Evolutionary conservation across 1,140 invertebrate species (phyloP), one percentile per base, ranked within the genome.

Genomic region (Caenorhabditis tropicalis): DNA sequence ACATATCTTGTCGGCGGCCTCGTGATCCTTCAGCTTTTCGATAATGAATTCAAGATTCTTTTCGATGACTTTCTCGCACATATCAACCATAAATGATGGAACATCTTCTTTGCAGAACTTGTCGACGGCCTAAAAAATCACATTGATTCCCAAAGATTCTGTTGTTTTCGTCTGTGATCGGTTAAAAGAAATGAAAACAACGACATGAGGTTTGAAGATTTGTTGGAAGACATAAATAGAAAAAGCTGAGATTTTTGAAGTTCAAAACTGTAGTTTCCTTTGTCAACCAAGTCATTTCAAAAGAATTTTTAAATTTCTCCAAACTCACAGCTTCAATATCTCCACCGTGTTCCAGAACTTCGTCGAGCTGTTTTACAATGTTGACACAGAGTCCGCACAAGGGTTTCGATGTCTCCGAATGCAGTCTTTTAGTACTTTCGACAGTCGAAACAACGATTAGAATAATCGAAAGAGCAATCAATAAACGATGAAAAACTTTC

Each of bases 81-180:
- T 80, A 53, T 80, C 79, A 27, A 80, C 79, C 46, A 80, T 49
- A 21, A 80, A 80, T 19, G 79, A 49, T 19, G 79, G 79, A 19
- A 80, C 79, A 21, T 80, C 79, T 53, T 80, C 79, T 53, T 80
- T 80, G 79, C 79, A 80, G 43, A 80, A 80, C n/a, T 80, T 53
- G 79, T 80, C 79, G 15, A 80, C 49, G 7, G 79, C 79, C 79
- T 80, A 46, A 6, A 80, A 79, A 5, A n/a, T 51, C 7, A 51
- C 21, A n/a, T 51, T 51, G 49, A n/a, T 51, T 51, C 16, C n/a
- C n/a, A n/a, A n/a, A n/a, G n/a, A n/a, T n/a, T n/a, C n/a, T n/a
- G n/a, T n/a, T n/a, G n/a, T n/a, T n/a, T n/a, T n/a, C n/a, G n/a
- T n/a, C n/a, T n/a, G n/a, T n/a, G n/a, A n/a, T n/a, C n/a, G n/a